Evolutionary conservation across 2,888 invertebrate genomes (phyloP).

Genomic region (Mantis religiosa): DNA sequence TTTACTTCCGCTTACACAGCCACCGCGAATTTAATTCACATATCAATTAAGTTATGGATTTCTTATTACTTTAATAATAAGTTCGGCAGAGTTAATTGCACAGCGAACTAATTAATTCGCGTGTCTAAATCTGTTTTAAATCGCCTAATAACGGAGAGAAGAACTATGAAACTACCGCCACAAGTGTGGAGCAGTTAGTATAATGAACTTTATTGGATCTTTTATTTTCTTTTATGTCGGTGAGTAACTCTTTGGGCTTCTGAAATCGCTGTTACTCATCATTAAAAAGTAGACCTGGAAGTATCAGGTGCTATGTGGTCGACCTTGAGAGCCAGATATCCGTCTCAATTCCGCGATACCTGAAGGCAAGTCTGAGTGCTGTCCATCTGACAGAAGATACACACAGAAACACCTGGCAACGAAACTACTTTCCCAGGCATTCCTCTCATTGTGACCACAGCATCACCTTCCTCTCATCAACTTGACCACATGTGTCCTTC

Average conservation of each 20-base stretch:
- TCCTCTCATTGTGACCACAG: background rate
- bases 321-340: background rate
- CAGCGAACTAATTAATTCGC: background rate
- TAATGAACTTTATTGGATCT: background rate
- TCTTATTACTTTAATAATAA: background rate
- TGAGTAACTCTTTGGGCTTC: background rate
- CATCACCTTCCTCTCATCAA: background rate
- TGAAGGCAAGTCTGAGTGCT: background rate
- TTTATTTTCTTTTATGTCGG: background rate
- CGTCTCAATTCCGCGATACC: background rate
- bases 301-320: background rate
- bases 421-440: background rate
- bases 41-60: background rate
- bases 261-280: background rate
- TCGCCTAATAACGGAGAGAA: background rate
- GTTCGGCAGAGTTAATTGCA: background rate
- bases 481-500: background rate
- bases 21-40: background rate
- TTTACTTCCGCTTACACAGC: no score
- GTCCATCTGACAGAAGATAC: background rate
- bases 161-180: background rate
- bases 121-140: background rate
- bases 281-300: background rate
- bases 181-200: background rate
- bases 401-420: background rate